Base-by-base conservation (phyloP, 2,797 vertebrate species). In the Leucoraja ocellata region DNA sequence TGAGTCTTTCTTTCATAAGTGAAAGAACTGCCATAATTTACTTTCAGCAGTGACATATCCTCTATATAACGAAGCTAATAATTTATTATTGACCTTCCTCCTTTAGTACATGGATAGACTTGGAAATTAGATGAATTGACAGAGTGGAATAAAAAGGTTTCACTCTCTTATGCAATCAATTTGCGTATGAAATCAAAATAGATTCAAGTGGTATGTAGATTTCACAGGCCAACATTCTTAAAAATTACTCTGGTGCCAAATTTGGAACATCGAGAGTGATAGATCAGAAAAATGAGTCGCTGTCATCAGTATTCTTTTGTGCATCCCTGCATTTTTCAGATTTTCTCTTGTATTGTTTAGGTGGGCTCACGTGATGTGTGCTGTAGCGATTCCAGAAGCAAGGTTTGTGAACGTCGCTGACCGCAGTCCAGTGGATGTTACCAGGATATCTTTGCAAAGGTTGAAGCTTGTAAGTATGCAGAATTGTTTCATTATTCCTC, bases 341-440 rank as follows among this genome's bases (percentile, higher is more conserved):
- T 91, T 83, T n/a, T 54, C 74, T 58, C 94, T 93, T 94, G 94
- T 93, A 78, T 96, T 96, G 95, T 96, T 65, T 95, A 99, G 98
- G 95, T 99, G 98, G 98, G 98, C 97, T 93, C 98, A 99, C 84
- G 95, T 99, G 95, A 98, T 99, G 96, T 99, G 98, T 94, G 98
- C 99, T 6, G 96, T 99, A 93, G 98, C 98, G 4, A 96, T 99
- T 94, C 98, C 98, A 93, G 98, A 99, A 97, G 98, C 97, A 39
- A 97, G 97, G 95, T 99, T 99, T 96, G 96, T 94, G 93, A 96
- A 98, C 93, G 97, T 98, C 94, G 97, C 96, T 94, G 98, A 98
- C 94, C 97, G 98, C 95, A 96, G 97, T 95, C 97, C 97, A 93
- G 98, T 99, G 95, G 98, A 99, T 95, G 97, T 97, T 95, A 98